A percentile compares a stretch with the other conserved stretches of the same genome.
Evolutionary conservation across 2,888 invertebrate species (phyloP).

Genomic region (Eutolmus rufibarbis): DNA sequence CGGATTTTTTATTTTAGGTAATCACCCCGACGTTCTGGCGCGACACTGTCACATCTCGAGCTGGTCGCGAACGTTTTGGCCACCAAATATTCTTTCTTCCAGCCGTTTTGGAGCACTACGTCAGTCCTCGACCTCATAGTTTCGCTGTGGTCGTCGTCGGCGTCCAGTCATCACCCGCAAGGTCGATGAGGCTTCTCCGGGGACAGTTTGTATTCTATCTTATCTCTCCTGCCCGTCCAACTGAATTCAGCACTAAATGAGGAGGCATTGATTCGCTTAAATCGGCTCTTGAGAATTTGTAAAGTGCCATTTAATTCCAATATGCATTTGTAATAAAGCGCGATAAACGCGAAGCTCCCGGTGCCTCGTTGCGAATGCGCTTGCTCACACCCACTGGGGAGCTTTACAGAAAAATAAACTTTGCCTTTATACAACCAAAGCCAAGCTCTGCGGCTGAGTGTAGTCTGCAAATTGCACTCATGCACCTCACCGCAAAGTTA

Average conservation of each 20-base stretch:
- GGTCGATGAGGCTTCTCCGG: neutral
- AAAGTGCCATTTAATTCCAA: neutral
- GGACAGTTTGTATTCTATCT: neutral
- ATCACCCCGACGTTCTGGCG: neutral
- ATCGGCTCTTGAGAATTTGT: neutral
- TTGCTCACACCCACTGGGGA: slow-evolving; percentile 1
- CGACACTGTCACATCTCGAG: neutral
- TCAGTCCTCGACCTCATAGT: neutral
- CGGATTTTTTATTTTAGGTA: neutral
- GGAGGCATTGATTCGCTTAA: neutral
- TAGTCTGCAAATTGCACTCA: neutral
- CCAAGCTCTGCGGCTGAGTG: neutral
- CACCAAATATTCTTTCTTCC: neutral
- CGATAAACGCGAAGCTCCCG: neutral
- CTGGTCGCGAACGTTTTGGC: neutral
- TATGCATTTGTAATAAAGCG: neutral
- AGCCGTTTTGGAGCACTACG: neutral
- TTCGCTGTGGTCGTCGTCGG: neutral
- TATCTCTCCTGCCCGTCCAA: neutral
- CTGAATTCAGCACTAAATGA: neutral
- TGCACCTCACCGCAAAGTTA: neutral
- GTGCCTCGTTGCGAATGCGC: neutral
- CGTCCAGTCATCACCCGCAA: neutral
- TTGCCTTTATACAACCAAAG: neutral
- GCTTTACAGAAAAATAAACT: neutral